Evolutionary conservation across 2,113 vertebrate genomes (phyloP).

Genomic region (Pelmatolapia mariae): DNA sequence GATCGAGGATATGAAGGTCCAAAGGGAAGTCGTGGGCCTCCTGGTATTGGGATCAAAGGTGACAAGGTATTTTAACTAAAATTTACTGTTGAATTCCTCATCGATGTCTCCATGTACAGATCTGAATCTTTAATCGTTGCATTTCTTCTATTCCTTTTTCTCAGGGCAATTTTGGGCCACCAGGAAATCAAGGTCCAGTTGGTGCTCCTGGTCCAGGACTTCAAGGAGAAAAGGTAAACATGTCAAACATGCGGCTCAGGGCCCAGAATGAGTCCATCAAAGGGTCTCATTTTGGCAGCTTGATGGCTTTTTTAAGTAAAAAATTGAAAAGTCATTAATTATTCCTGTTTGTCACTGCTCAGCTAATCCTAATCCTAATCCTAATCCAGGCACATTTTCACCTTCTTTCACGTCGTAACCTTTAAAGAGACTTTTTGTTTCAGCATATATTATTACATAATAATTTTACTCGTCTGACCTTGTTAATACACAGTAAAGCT

Average conservation of each 20-base stretch:
- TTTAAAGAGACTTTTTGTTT: neutral
- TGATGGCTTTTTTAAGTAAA: neutral
- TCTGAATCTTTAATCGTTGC: neutral
- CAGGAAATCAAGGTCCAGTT: constrained; percentile 51
- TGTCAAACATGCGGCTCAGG: neutral
- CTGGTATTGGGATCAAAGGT: constrained; percentile 77
- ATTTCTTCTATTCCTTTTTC: neutral
- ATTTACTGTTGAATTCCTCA: neutral
- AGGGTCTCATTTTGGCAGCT: fast-evolving
- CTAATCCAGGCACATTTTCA: neutral
- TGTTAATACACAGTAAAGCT: neutral
- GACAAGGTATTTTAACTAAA: constrained; percentile 73
- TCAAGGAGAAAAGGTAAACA: constrained; percentile 71
- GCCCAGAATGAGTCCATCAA: neutral
- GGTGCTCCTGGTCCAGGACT: constrained; percentile 64
- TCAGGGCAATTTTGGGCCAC: constrained; percentile 76
- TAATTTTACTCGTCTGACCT: neutral
- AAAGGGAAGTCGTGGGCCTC: constrained; percentile 66
- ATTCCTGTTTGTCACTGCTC: neutral
- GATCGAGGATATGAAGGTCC: constrained; percentile 79
- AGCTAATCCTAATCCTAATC: neutral
- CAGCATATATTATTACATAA: fast-evolving
- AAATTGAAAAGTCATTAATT: fast-evolving
- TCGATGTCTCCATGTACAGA: fast-evolving
- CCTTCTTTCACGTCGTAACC: neutral